Evolutionary conservation across 2,888 invertebrate species (phyloP), one percentile per base, ranked within the genome.

Genomic region (Malthinus flaveolus): DNA sequence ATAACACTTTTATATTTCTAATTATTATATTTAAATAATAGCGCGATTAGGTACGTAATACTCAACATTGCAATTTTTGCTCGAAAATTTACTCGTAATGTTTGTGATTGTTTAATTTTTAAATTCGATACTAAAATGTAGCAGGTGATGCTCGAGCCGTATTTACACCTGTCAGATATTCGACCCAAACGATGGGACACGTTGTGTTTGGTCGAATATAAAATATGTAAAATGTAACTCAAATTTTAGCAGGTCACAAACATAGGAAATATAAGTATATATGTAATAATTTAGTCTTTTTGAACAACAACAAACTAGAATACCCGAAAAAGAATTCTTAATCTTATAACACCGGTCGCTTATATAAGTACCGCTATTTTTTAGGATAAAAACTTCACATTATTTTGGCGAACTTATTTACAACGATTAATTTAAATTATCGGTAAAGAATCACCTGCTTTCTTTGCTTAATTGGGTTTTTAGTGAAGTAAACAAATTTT

Each of bases 81-180:
- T 49, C 52, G 46, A 47, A 45, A 42, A 42, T 34, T 49, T 53
- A 54, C 49, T 37, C 37, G 49, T 49, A 32, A 52, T 53, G 58
- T 42, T 44, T 53, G 44, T 54, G 58, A 32, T 23, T 58, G 31
- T 48, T 46, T 44, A 48, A 13, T 45, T 49, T 37, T 54, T 54
- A 33, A 49, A 36, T 33, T 52, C 32, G 32, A 51, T 33, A 49
- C 33, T 49, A 70, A 70, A 65, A 71, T 71, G 71, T 68, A 68
- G 66, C 73, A 73, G 73, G 73, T 73, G 73, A 71, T 73, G 73
- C 70, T 70, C 65, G 56, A 62, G 68, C 68, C 67, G 68, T 70
- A 68, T 68, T 66, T 64, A 64, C 73, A 73, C 73, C 73, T 73
- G 73, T 73, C 73, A 73, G 62, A 68, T 68, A 62, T 65, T 68